Evolutionary conservation across 2,888 invertebrate genomes (phyloP).

Genomic region (Ophonus ardosiacus): DNA sequence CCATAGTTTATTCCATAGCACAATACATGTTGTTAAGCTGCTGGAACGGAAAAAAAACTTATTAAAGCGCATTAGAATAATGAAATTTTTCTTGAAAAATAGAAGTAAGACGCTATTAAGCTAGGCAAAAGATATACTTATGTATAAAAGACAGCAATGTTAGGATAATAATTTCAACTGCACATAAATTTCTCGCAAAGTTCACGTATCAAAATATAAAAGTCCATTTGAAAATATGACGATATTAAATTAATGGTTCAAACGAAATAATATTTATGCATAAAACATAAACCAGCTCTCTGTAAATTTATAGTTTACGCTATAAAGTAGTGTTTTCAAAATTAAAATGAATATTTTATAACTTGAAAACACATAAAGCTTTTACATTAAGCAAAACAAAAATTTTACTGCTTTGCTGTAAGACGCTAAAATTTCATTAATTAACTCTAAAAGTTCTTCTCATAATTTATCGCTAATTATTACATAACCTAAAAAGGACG

Average conservation of each 20-base stretch:
- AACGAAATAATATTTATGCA: constrained; percentile 40
- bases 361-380: constrained; percentile 29
- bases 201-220: constrained; percentile 16
- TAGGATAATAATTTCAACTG: not conserved
- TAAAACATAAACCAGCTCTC: constrained; percentile 5
- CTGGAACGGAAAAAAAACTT: too few species aligned
- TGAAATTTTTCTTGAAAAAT: too few species aligned
- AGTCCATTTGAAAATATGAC: constrained; percentile 18
- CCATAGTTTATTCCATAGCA: too few species aligned
- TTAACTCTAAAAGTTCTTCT: constrained; percentile 23
- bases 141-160: not conserved
- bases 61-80: too few species aligned
- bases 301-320: constrained; percentile 30
- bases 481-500: constrained; percentile 38
- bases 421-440: constrained; percentile 26
- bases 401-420: constrained; percentile 28
- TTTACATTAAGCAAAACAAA: constrained; percentile 16
- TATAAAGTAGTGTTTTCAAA: constrained; percentile 23
- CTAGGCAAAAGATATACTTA: too few species aligned
- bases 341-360: constrained; percentile 30
- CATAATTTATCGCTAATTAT: constrained; percentile 32
- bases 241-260: constrained; percentile 38
- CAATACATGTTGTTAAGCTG: too few species aligned
- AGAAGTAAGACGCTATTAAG: too few species aligned
- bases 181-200: not conserved